Conservation (phyloP, 2,113 vertebrate genomes). For the Heptranchias perlo region DNA sequence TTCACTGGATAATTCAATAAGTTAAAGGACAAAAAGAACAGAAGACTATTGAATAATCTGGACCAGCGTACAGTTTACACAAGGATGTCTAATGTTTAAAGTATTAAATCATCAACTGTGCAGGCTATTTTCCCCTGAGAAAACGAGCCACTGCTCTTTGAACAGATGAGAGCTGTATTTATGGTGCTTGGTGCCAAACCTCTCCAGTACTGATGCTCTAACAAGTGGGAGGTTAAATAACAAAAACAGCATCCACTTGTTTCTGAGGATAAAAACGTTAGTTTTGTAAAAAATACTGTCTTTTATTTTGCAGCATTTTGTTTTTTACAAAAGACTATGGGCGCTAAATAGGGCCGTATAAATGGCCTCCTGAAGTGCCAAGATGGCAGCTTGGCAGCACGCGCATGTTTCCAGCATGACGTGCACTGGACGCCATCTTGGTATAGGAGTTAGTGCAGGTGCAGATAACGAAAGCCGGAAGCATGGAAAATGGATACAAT, state of each 20-base stretch:
- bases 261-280: no score
- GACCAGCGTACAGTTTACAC: background rate
- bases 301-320: background rate
- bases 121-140: background rate
- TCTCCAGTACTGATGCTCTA: background rate
- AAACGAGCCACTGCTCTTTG: background rate
- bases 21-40: background rate
- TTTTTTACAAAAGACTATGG: background rate
- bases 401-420: no score
- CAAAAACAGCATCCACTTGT: background rate
- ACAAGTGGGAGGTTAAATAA: background rate
- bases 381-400: no score
- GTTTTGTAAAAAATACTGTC: background rate
- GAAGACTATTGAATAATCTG: background rate
- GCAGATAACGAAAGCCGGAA: no score
- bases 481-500: no score
- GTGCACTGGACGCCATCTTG: no score
- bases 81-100: background rate
- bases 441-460: no score
- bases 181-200: slow-evolving; percentile 13
- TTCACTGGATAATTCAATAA: slow-evolving; percentile 12
- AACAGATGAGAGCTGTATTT: background rate
- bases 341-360: no score
- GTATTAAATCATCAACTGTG: background rate
- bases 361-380: no score